Evolutionary conservation across 2,113 vertebrate species (phyloP), one percentile per base, ranked within the genome.

Genomic region (Pampusana beccarii): DNA sequence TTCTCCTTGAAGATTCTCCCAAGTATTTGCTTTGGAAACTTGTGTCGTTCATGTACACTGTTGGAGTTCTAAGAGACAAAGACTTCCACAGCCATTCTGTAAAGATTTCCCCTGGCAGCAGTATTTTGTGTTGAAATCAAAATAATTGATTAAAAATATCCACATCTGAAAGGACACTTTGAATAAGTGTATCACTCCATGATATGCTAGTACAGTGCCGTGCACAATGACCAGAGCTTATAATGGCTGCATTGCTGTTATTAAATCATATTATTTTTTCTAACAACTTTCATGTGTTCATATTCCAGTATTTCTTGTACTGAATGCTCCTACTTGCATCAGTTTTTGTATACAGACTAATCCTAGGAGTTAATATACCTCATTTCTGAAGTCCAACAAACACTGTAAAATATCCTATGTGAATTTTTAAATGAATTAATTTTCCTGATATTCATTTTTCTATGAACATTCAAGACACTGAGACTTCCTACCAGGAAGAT

Each of bases 191-290:
- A 13, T 78, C 13, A 46, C 90, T 88, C 36, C 1, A 1, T 12
- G 5, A 1, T 57, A 5, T 29, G 8, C 7, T 50, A 0, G 0
- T 61, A n/a, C 14, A 26, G 13, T 26, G 21, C 6, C 44, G 46
- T 90, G 12, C 5, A 73, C 31, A 31, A 57, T 36, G 21, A 40
- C 6, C 26, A 40, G 69, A 17, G 5, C 9, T 69, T 57, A 10
- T 62, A 83, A 90, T 20, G 9, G 5, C 15, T 57, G 5, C 12
- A 25, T 44, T 60, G 13, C 5, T 80, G 5, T 29, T 80, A 51
- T n/a, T 54, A 81, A 81, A 54, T 50, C 2, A 23, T 60, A 31
- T 6, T 61, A 13, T n/a, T 80, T 86, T 93, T 95, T 36, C 34
- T 54, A 56, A 33, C 9, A 83, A 17, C 5, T 64, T 87, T 87